Evolutionary conservation across 2,113 vertebrate genomes (phyloP).

Genomic region (Stomatorhinus ivindoensis): DNA sequence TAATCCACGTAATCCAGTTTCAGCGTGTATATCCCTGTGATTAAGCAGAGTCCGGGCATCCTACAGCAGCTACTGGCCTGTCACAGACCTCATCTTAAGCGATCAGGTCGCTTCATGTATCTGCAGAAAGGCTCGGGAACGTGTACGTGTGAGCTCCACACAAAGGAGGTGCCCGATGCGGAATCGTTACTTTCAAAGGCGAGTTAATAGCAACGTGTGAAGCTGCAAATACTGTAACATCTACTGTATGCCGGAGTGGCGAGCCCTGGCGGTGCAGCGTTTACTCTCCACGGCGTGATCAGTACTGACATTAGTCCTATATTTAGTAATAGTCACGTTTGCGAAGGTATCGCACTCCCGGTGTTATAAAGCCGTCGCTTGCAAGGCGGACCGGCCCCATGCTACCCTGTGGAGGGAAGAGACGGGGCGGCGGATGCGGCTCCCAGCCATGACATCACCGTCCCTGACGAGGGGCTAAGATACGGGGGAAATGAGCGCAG

Average conservation of each 20-base stretch:
- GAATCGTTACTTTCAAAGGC: not conserved
- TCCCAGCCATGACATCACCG: not conserved
- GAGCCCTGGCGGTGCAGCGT: not conserved
- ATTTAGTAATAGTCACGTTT: conserved; percentile 18
- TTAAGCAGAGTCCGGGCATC: not conserved
- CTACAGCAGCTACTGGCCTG: not conserved
- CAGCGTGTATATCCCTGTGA: not conserved
- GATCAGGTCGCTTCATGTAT: not conserved
- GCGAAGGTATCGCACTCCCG: conserved; percentile 37
- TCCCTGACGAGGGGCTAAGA: not conserved
- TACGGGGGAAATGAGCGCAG: not conserved
- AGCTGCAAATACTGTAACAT: not conserved
- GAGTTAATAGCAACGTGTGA: not conserved
- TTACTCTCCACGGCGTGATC: not conserved
- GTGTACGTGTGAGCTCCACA: not conserved
- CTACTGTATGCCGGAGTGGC: not conserved
- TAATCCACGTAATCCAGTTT: not conserved
- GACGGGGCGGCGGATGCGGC: not conserved
- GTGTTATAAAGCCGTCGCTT: not conserved
- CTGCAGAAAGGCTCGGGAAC: not conserved
- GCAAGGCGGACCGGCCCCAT: not conserved
- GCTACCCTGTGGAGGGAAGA: not conserved
- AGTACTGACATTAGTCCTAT: not conserved
- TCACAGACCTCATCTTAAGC: not conserved
- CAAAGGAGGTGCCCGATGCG: not conserved